Evolutionary conservation across 2,797 vertebrate species (phyloP).

Genomic region (Tarsius wallacei): DNA sequence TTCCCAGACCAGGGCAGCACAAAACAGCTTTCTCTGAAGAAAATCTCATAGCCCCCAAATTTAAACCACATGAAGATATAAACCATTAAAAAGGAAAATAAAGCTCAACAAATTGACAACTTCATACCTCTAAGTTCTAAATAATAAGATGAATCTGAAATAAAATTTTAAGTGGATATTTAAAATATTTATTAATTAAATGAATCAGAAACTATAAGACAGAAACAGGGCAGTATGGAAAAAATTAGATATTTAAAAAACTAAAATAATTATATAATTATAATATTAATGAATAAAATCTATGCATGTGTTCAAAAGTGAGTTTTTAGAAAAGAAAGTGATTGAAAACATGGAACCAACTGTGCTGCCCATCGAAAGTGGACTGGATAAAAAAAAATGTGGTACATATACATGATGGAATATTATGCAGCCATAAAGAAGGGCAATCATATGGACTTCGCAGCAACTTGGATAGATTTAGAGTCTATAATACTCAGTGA

Average conservation of each 20-base stretch:
- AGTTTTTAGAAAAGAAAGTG: neutral
- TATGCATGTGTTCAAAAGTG: constrained; percentile 30
- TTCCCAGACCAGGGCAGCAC: neutral
- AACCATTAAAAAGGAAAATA: neutral
- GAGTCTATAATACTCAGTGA: too few species aligned
- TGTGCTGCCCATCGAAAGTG: too few species aligned
- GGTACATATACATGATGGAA: too few species aligned
- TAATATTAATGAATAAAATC: constrained; percentile 5
- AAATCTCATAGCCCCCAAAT: neutral
- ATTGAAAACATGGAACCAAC: neutral
- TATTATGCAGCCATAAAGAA: too few species aligned
- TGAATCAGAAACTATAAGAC: neutral
- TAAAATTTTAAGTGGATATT: neutral
- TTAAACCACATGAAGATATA: neutral
- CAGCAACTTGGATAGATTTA: too few species aligned
- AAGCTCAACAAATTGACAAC: neutral
- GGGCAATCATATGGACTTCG: too few species aligned
- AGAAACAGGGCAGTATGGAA: neutral
- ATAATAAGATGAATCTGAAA: neutral
- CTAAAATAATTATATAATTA: constrained; percentile 41
- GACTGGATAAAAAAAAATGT: too few species aligned
- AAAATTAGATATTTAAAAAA: neutral
- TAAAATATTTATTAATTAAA: constrained; percentile 51
- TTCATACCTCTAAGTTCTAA: neutral
- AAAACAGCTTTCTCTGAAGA: neutral